Base-by-base conservation (phyloP, 2,113 vertebrate species). In the Otolemur garnettii region DNA sequence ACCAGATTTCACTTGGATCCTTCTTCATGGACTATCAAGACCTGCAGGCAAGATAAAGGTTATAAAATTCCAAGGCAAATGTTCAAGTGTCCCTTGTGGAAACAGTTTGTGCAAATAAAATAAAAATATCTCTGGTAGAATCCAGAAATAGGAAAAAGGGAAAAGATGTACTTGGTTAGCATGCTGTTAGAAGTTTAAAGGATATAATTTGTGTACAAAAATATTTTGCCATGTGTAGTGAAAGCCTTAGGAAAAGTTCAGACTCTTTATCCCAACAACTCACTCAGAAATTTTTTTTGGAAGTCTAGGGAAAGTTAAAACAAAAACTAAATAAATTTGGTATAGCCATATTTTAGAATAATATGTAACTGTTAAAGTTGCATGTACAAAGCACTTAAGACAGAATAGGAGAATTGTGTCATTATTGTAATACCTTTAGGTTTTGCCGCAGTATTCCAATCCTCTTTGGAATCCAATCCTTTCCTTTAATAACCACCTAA, bases 71-170 rank as follows among this genome's bases (percentile, higher is more conserved):
- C 45, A 95, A 80, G 35, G 26, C n/a, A 87, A 72, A 74, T 87
- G 69, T 50, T 87, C 86, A 92, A 45, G 21, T 66, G 30, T n/a
- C 50, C 59, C 64, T 95, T 78, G 1, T 87, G 45, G 59, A 97
- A 92, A 96, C 42, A 59, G 53, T 93, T 82, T 68, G 24, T 89
- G 38, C 22, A 89, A 88, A 91, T n/a, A 93, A 93, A 96, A 69
- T 69, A 21, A 78, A 78, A 21, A 35, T 60, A 55, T 84, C 96
- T 75, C 35, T 90, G 64, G 12, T 59, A 57, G 18, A 74, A 33
- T 74, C 60, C 59, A 88, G 75, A 93, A 95, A 75, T 72, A 42
- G 50, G 30, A 88, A 55, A 81, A 66, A 38, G 77, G 15, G 62
- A 69, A 93, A 94, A 93, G 62, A 86, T 17, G 42, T 2, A 90